Percentiles rank a stretch among this genome's conserved stretches.
These are phyloP conservation scores for Tenualosa ilisha DNA, from an alignment of 2,797 vertebrate species.

Conservation along the genomic window DNA sequence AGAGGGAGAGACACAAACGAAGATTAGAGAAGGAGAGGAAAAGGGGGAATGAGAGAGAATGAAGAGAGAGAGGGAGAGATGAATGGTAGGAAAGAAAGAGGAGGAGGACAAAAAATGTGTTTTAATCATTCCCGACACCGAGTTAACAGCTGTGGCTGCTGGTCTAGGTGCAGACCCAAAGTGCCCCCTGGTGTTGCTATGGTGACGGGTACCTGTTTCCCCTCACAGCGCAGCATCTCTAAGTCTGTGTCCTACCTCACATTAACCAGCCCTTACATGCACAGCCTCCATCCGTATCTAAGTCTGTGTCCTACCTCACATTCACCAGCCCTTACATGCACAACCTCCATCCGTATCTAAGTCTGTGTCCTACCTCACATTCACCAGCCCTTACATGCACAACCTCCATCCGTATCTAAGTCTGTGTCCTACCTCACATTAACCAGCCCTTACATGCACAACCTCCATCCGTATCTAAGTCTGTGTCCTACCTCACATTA, in stretches of 20 bases:
- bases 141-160: background rate
- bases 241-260: background rate
- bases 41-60: background rate
- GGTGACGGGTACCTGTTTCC: background rate
- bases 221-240: background rate
- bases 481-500: too few relatives aligned
- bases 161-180: background rate
- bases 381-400: too few relatives aligned
- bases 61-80: background rate
- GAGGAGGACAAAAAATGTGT: background rate
- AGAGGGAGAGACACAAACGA: background rate
- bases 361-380: too few relatives aligned
- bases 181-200: conserved; percentile 22
- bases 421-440: too few relatives aligned
- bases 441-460: too few relatives aligned
- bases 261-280: background rate
- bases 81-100: background rate
- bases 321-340: too few relatives aligned
- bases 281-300: too few relatives aligned
- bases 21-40: background rate
- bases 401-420: too few relatives aligned
- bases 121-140: background rate
- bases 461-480: too few relatives aligned
- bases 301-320: too few relatives aligned
- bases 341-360: too few relatives aligned